Evolutionary conservation across 1,140 invertebrate genomes (phyloP), one percentile per base, ranked within the genome.

Genomic region (Hyphantria cunea): DNA sequence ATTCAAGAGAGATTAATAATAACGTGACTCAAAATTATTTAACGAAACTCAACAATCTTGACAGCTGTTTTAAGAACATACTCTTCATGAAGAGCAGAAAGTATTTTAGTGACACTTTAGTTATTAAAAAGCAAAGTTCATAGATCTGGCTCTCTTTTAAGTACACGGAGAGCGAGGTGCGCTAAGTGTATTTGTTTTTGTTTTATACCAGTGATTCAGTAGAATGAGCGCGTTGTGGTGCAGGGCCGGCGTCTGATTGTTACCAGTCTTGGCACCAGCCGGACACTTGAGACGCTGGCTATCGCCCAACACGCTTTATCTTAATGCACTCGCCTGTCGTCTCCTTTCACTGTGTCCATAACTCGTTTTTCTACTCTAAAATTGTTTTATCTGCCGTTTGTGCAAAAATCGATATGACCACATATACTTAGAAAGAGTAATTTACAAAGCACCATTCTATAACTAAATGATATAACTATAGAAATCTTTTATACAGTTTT

Each of bases 251-350:
- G 31, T 33, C 54, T 61, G 67, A 48, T 59, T 25, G 41, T 39
- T 55, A 47, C 39, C 65, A 51, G 51, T 61, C 45, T 82, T 84
- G 80, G 82, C 82, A 82, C 51, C 59, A 52, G 65, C 66, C 68
- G 79, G 79, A 74, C 76, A 86, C 86, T 89, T 78, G 83, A 85
- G 80, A 85, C 79, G 77, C 79, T 86, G 86, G 83, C 83, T 53
- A 51, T 53, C 64, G 70, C 80, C 84, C 84, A 89, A 85, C 67
- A 51, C 82, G 79, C 76, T 86, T 83, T 85, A 82, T 84, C 84
- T 86, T 84, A 88, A 82, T 88, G 76, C 79, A 79, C 82, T 82
- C 73, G 76, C 74, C 74, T 76, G 80, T 82, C 76, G 72, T 67
- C 68, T 81, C 68, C 68, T 74, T 64, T 81, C 79, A 74, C 70